A percentile compares a stretch with the other conserved stretches of the same genome.
These are phyloP conservation scores for Plecotus auritus DNA, from an alignment of 2,113 vertebrate species.

Conservation along the genomic window DNA sequence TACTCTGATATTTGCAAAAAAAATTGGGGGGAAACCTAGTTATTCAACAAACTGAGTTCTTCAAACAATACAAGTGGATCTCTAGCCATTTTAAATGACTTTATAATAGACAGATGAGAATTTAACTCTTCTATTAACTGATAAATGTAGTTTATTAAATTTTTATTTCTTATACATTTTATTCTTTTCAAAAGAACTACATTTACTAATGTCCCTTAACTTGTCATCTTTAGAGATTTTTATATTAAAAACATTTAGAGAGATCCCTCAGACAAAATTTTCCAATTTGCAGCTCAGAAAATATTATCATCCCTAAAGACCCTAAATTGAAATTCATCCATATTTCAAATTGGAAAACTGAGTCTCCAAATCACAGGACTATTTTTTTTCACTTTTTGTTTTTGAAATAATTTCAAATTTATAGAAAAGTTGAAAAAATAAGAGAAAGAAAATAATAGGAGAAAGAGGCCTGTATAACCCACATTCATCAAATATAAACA, in stretches of 20 bases:
- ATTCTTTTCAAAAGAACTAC: background rate
- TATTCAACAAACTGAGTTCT: background rate
- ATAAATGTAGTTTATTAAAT: background rate
- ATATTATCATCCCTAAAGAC: background rate
- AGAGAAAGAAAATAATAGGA: background rate
- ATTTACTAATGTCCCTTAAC: background rate
- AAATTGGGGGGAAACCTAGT: background rate
- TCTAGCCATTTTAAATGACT: background rate
- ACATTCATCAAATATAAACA: background rate
- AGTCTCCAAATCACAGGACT: background rate
- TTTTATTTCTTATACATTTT: background rate
- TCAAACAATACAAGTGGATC: background rate
- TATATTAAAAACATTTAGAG: background rate
- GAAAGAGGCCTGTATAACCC: background rate
- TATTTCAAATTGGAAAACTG: background rate
- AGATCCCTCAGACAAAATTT: background rate
- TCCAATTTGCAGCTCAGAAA: background rate
- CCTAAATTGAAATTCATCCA: background rate
- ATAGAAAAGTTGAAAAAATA: background rate
- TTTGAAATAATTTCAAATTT: conserved; percentile 1
- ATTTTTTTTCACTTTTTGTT: background rate
- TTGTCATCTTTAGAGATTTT: background rate
- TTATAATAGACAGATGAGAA: background rate
- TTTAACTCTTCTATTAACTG: background rate
- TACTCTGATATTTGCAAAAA: background rate